Conservation (phyloP, 2,888 invertebrate species). For the Tenthredo notha region DNA sequence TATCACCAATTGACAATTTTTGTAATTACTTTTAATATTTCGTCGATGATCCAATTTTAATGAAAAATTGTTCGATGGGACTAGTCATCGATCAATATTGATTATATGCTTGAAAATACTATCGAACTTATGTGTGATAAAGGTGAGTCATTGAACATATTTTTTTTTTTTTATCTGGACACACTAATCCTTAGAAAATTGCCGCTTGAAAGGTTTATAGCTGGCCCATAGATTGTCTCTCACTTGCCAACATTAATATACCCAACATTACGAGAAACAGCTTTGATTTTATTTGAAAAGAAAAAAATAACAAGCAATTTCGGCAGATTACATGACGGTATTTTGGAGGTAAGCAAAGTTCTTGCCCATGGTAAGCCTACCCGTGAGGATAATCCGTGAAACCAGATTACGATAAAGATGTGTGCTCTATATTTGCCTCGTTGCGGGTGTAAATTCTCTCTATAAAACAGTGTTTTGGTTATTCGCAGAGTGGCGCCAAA, state of each 20-base stretch:
- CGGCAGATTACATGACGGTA: background rate
- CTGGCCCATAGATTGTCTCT: background rate
- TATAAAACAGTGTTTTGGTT: slow-evolving; percentile 50
- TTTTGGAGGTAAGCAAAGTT: slow-evolving; percentile 25
- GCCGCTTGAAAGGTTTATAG: background rate
- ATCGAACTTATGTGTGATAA: background rate
- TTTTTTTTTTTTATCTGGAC: background rate
- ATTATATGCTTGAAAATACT: background rate
- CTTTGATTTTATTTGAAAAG: background rate
- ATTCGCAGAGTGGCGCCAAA: slow-evolving; percentile 79
- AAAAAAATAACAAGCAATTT: slow-evolving; percentile 13
- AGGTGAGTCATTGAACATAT: background rate
- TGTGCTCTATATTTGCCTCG: background rate
- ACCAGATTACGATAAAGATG: slow-evolving; percentile 11
- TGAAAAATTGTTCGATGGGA: too few species aligned
- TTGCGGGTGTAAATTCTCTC: background rate
- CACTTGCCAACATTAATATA: background rate
- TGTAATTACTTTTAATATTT: too few species aligned
- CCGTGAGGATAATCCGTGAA: slow-evolving; percentile 20
- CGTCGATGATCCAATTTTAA: too few species aligned
- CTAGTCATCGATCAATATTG: too few species aligned
- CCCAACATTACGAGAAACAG: background rate
- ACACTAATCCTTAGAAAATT: background rate
- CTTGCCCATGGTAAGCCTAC: slow-evolving; percentile 14
- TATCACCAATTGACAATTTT: too few species aligned